A percentile compares a stretch with the other conserved stretches of the same genome.
phyloP scores from a whole-genome alignment of 2,113 vertebrate genomes.

The Brachyhypopomus gauderio region DNA sequence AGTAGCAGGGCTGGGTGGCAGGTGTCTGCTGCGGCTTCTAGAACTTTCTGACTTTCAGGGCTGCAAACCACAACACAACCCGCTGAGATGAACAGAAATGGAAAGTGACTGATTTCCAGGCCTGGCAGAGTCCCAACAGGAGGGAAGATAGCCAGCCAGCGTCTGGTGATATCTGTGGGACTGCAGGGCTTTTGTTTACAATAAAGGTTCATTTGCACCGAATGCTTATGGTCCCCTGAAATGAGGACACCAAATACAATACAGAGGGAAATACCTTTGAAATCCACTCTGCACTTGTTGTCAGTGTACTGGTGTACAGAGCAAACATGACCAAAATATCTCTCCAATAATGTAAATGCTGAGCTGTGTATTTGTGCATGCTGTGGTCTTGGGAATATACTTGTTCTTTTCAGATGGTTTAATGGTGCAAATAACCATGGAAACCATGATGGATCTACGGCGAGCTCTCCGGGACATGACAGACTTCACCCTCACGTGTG shows the following conservation, averaged over 20 bases:
- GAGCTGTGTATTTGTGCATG: constrained; percentile 56
- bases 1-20: too few relatives aligned
- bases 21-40: too few relatives aligned
- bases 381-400: background rate
- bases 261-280: too few relatives aligned
- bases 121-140: background rate
- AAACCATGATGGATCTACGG: constrained; percentile 92
- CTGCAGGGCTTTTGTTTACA: background rate
- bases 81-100: too few relatives aligned
- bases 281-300: too few relatives aligned
- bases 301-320: too few relatives aligned
- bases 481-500: constrained; percentile 92
- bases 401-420: constrained; percentile 78
- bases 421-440: constrained; percentile 97
- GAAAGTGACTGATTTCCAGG: background rate
- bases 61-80: too few relatives aligned
- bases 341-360: background rate
- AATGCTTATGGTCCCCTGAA: too few relatives aligned
- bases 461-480: constrained; percentile 95
- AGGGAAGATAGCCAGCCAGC: background rate
- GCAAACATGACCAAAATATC: too few relatives aligned
- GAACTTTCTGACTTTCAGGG: too few relatives aligned
- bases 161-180: background rate
- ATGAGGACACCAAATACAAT: too few relatives aligned
- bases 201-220: too few relatives aligned